Evolutionary conservation across 2,797 vertebrate species (phyloP).

Genomic region (Sandelia bainsii): DNA sequence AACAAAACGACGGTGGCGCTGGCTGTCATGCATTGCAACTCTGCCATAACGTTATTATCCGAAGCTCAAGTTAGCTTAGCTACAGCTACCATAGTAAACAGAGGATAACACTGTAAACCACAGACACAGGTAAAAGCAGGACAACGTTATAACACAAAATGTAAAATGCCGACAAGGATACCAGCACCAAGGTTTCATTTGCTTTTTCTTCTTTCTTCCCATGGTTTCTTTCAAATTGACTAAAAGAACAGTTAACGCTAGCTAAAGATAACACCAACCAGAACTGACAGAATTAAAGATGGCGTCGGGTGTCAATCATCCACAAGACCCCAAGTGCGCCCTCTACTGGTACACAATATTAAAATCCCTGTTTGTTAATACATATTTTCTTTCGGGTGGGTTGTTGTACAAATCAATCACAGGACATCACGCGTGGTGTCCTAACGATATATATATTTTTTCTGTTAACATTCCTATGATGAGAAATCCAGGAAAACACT

Average conservation of each 20-base stretch:
- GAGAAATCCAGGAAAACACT: background rate
- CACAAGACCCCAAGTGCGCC: background rate
- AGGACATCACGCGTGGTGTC: no score
- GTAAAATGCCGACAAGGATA: conserved; percentile 86
- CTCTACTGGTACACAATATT: conserved; percentile 4
- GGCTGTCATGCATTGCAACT: background rate
- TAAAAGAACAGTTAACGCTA: background rate
- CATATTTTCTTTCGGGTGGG: background rate
- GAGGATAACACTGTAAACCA: background rate
- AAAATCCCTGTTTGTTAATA: background rate
- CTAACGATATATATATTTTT: background rate
- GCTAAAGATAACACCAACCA: background rate
- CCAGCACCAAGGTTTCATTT: conserved; percentile 97
- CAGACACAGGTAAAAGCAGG: conserved; percentile 12
- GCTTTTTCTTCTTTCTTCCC: conserved; percentile 98
- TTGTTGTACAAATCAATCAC: background rate
- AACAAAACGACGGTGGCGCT: background rate
- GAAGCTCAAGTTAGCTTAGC: background rate
- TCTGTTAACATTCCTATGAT: background rate
- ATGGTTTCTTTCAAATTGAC: conserved; percentile 55
- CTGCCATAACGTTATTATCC: background rate
- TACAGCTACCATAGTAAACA: conserved; percentile 5
- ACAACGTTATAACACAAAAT: no score
- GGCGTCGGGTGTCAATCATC: conserved; percentile 39
- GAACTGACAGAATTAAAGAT: conserved; percentile 43